Conservation (phyloP, 2,113 vertebrate genomes). For the Ctenodactylus gundi region DNA sequence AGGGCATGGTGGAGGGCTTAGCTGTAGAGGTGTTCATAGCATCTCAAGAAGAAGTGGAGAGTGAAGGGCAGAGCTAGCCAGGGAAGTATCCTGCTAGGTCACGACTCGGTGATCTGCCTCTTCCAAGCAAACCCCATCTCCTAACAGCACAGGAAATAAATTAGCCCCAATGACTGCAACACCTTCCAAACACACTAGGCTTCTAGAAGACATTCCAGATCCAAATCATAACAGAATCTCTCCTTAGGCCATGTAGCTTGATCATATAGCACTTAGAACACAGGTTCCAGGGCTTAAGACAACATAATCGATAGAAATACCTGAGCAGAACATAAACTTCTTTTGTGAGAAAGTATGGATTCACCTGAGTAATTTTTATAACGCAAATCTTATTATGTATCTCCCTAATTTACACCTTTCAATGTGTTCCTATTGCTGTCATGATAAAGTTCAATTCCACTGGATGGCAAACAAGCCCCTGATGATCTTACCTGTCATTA, state of each 20-base stretch:
- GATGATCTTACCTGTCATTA: not conserved
- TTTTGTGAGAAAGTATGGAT: not conserved
- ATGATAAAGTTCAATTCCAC: not conserved
- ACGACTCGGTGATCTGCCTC: too few species aligned
- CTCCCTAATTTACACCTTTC: not conserved
- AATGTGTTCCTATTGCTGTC: not conserved
- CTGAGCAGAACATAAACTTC: not conserved
- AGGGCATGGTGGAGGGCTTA: too few species aligned
- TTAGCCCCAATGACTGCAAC: too few species aligned
- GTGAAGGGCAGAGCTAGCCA: too few species aligned
- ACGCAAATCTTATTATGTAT: not conserved
- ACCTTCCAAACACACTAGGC: too few species aligned
- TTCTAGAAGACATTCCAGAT: too few species aligned
- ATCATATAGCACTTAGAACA: not conserved
- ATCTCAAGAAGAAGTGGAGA: too few species aligned
- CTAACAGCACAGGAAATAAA: too few species aligned
- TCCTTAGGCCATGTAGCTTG: not conserved
- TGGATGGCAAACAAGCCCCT: not conserved
- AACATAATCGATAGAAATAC: not conserved
- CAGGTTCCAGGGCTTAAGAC: not conserved
- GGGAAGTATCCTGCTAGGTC: too few species aligned
- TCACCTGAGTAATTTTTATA: not conserved
- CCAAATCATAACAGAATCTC: too few species aligned
- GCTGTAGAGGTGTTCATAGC: too few species aligned
- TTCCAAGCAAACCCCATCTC: too few species aligned